Conservation (phyloP, 2,113 vertebrate genomes). For the Thamnaconus septentrionalis region DNA sequence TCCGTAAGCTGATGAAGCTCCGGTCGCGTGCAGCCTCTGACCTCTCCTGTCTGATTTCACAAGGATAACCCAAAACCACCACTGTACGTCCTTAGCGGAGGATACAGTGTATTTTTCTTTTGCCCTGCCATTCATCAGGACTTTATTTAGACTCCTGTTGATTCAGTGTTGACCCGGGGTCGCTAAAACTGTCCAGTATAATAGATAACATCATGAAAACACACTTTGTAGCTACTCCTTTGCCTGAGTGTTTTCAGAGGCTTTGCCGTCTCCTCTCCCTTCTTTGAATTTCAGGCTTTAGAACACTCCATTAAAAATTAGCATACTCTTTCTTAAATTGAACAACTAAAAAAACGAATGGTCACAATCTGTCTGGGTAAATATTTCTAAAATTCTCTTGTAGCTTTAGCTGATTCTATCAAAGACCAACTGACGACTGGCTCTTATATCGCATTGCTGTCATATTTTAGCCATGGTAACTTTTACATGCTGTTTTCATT, state of each 20-base stretch:
- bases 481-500: no score
- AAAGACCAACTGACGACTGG: no score
- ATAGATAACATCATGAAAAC: slow-evolving; percentile 12
- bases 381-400: no score
- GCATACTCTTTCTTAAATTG: no score
- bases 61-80: slow-evolving; percentile 30
- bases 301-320: not conserved
- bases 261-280: not conserved
- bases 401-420: no score
- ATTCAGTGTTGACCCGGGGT: slow-evolving; percentile 37
- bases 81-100: slow-evolving; percentile 12
- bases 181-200: slow-evolving; percentile 22
- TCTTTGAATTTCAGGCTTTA: not conserved
- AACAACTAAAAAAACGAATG: no score
- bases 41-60: slow-evolving; percentile 54
- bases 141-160: slow-evolving; percentile 50
- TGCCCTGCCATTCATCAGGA: slow-evolving; percentile 33
- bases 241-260: not conserved
- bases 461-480: no score
- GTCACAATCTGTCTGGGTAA: no score
- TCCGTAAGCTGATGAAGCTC: slow-evolving; percentile 55
- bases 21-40: slow-evolving; percentile 52
- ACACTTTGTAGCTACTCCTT: not conserved
- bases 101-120: slow-evolving; percentile 33
- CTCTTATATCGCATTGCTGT: no score